phyloP scores from a whole-genome alignment of 2,797 vertebrate genomes.

The Coracias cyanogaster region DNA sequence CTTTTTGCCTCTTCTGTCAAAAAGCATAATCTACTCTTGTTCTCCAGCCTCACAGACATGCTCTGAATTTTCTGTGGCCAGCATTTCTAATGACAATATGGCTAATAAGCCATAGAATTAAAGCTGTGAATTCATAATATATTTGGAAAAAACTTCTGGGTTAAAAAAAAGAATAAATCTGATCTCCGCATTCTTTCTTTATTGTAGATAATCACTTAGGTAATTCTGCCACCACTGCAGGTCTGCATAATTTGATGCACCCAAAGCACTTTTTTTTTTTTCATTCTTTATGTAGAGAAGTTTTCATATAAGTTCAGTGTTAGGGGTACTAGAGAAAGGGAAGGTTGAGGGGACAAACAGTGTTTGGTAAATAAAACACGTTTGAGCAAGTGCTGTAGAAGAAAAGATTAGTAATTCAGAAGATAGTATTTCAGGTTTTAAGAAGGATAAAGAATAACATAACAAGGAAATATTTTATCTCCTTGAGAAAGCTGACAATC shows the following conservation, averaged over 20 bases:
- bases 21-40: neutral
- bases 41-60: neutral
- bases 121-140: neutral
- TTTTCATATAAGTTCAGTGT: neutral
- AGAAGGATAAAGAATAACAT: slow-evolving; percentile 29
- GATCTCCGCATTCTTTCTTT: neutral
- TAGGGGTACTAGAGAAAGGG: neutral
- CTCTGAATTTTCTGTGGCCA: neutral
- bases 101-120: neutral
- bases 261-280: neutral
- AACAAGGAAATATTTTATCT: slow-evolving; percentile 31
- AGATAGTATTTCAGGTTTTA: slow-evolving; percentile 7
- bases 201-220: neutral
- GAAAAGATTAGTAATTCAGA: slow-evolving; percentile 28
- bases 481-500: neutral
- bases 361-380: neutral
- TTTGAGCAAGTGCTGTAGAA: neutral
- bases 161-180: neutral
- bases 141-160: neutral
- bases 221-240: neutral
- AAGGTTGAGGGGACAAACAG: neutral
- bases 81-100: neutral
- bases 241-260: neutral
- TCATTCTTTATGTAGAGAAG: neutral
- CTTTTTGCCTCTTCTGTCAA: neutral